Evolutionary conservation across 2,797 vertebrate genomes (phyloP).

Genomic region (Artibeus jamaicensis): DNA sequence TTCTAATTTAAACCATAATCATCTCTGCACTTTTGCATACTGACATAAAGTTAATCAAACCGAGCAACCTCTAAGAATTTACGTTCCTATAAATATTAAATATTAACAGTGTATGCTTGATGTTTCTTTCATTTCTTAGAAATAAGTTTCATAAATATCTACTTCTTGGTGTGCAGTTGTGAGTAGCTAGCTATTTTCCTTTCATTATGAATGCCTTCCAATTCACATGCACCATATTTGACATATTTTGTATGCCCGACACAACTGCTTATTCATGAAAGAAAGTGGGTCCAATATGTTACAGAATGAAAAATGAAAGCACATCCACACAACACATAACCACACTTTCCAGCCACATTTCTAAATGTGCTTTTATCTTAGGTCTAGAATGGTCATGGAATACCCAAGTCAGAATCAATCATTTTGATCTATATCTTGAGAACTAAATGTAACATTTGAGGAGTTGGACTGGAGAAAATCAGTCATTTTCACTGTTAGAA

Average conservation of each 20-base stretch:
- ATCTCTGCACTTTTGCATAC: background rate
- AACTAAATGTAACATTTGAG: background rate
- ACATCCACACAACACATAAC: rapidly evolving
- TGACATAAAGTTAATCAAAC: background rate
- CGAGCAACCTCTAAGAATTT: background rate
- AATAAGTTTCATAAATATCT: background rate
- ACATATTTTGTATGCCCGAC: background rate
- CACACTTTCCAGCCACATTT: background rate
- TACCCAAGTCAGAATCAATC: background rate
- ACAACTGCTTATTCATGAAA: background rate
- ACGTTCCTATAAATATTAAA: slow-evolving; percentile 28
- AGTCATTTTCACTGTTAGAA: background rate
- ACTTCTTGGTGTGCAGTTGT: background rate
- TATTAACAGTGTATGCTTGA: background rate
- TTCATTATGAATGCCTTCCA: background rate
- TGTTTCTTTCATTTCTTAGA: background rate
- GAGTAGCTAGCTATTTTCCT: background rate
- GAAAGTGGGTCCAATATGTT: rapidly evolving
- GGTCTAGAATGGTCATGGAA: rapidly evolving
- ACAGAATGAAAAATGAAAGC: background rate
- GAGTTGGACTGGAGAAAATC: background rate
- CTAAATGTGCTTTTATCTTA: background rate
- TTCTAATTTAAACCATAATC: slow-evolving; percentile 15
- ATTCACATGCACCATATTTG: background rate
- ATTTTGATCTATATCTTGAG: background rate